These are phyloP conservation scores for Metellina segmentata DNA, from an alignment of 2,888 invertebrate species.

Conservation along the genomic window DNA sequence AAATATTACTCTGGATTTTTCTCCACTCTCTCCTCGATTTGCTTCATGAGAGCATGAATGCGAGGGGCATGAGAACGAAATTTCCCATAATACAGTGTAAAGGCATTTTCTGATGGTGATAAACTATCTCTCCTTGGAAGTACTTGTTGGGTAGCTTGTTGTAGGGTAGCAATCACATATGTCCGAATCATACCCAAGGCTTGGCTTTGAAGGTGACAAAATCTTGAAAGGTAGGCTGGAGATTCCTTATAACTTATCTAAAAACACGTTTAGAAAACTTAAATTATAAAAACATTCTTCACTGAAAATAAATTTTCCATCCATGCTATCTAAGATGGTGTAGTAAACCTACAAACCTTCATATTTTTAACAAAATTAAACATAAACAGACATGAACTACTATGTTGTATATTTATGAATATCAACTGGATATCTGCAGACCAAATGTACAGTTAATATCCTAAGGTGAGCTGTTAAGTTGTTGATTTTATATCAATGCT, in stretches of 20 bases:
- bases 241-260: conserved; percentile 93
- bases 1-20: conserved; percentile 87
- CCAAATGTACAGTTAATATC: too few species aligned
- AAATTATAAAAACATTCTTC: background rate
- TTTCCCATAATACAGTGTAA: conserved; percentile 94
- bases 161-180: conserved; percentile 88
- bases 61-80: conserved; percentile 95
- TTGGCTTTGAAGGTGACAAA: conserved; percentile 90
- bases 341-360: background rate
- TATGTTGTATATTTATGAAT: too few species aligned
- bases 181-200: conserved; percentile 90
- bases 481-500: too few species aligned
- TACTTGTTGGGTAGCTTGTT: conserved; percentile 89
- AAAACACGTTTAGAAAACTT: conserved; percentile 78
- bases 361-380: too few species aligned
- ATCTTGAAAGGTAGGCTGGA: conserved; percentile 89
- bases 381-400: too few species aligned
- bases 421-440: too few species aligned
- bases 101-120: conserved; percentile 83
- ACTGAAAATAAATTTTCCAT: background rate
- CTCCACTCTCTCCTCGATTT: conserved; percentile 89
- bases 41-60: conserved; percentile 89
- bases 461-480: too few species aligned
- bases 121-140: conserved; percentile 80
- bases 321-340: background rate